phyloP scores from a whole-genome alignment of 2,888 invertebrate species.

The Parelbella ahira region DNA sequence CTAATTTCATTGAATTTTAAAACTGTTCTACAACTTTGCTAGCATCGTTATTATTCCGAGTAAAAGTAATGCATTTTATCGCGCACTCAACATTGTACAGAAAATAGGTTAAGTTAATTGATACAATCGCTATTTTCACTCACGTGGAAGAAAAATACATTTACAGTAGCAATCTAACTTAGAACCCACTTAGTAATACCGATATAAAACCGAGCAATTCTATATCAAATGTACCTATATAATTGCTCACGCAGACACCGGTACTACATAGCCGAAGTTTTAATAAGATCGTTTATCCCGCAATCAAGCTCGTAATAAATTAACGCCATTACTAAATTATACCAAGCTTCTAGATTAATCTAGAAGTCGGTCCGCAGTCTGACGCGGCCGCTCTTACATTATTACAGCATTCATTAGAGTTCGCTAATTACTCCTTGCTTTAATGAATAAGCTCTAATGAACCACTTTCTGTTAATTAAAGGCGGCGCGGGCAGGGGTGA shows the following conservation, averaged over 20 bases:
- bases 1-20: too few relatives aligned
- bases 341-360: slow-evolving; percentile 76
- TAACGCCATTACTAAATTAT: slow-evolving; percentile 76
- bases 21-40: too few relatives aligned
- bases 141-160: too few relatives aligned
- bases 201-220: slow-evolving; percentile 10
- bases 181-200: slow-evolving; percentile 12
- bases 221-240: slow-evolving; percentile 24
- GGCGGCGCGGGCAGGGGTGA: slow-evolving; percentile 75
- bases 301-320: slow-evolving; percentile 73
- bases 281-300: slow-evolving; percentile 55
- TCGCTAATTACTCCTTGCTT: slow-evolving; percentile 94
- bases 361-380: slow-evolving; percentile 77
- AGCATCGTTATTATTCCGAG: too few relatives aligned
- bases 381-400: slow-evolving; percentile 83
- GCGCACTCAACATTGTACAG: too few relatives aligned
- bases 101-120: too few relatives aligned
- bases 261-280: slow-evolving; percentile 36
- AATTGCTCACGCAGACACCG: slow-evolving; percentile 26
- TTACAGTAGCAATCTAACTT: background rate
- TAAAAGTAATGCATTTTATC: too few relatives aligned
- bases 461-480: slow-evolving; percentile 95
- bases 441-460: slow-evolving; percentile 95
- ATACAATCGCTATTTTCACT: too few relatives aligned
- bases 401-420: slow-evolving; percentile 92